Percentiles rank a stretch among this genome's conserved stretches.
Conservation (phyloP, 2,113 vertebrate species). For the Petrocephalus microphthalmus region DNA sequence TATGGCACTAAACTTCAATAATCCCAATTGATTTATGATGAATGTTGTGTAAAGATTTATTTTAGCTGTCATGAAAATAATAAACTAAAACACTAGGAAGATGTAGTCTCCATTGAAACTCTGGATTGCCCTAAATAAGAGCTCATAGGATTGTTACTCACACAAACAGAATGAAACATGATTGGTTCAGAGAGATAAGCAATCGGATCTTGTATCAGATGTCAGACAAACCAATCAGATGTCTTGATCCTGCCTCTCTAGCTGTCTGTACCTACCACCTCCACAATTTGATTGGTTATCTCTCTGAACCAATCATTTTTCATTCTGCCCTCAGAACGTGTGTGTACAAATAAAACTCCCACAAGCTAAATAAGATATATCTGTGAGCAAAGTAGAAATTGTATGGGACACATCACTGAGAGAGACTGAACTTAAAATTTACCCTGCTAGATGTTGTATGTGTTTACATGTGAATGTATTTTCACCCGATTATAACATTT, state of each 20-base stretch:
- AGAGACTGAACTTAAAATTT: neutral
- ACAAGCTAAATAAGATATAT: neutral
- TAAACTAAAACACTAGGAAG: neutral
- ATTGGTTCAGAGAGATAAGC: too few relatives aligned
- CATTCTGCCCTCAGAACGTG: too few relatives aligned
- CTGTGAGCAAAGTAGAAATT: slow-evolving; percentile 17
- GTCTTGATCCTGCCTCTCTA: too few relatives aligned
- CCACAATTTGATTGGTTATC: too few relatives aligned
- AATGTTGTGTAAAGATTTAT: neutral
- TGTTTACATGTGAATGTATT: neutral
- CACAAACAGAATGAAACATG: too few relatives aligned
- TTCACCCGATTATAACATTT: neutral
- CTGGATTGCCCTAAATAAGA: neutral
- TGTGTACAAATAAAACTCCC: too few relatives aligned
- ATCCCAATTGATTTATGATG: neutral
- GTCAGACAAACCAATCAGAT: too few relatives aligned
- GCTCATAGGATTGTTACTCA: too few relatives aligned
- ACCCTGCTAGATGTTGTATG: slow-evolving; percentile 26
- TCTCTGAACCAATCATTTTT: too few relatives aligned
- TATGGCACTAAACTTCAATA: neutral
- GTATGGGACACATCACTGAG: neutral
- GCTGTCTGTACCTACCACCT: too few relatives aligned
- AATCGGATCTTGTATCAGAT: too few relatives aligned
- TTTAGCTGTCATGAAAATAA: neutral
- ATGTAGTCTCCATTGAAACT: neutral